Percentiles rank a stretch among this genome's conserved stretches.
Evolutionary conservation across 2,888 invertebrate species (phyloP).

Genomic region (Zootermopsis nevadensis): DNA sequence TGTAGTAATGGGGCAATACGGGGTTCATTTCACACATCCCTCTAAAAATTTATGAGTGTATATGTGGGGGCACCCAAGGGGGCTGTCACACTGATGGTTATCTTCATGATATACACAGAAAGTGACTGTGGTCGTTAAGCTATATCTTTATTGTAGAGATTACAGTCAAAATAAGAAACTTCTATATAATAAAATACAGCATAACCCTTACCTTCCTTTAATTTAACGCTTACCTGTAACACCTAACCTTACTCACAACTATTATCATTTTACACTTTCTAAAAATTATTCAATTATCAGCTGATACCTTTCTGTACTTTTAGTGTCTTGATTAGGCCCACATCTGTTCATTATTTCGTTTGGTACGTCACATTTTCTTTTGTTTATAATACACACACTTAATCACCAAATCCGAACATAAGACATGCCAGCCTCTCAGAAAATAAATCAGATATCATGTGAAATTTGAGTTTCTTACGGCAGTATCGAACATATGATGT

Average conservation of each 20-base stretch:
- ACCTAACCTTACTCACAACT: background rate
- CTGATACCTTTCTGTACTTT: no score
- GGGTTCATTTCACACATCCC: slow-evolving; percentile 6
- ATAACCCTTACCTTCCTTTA: background rate
- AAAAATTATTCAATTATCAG: background rate
- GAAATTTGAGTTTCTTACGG: no score
- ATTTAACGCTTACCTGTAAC: background rate
- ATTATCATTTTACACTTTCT: background rate
- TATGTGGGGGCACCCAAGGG: slow-evolving; percentile 6
- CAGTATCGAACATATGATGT: no score
- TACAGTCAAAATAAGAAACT: background rate
- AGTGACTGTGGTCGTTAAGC: slow-evolving; percentile 4
- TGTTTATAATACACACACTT: no score
- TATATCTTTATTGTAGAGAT: background rate
- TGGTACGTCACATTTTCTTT: background rate
- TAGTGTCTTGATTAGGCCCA: background rate
- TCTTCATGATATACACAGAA: slow-evolving; percentile 20
- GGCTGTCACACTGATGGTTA: slow-evolving; percentile 18
- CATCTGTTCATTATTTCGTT: background rate
- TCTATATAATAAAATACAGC: background rate
- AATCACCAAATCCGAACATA: no score
- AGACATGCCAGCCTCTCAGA: no score
- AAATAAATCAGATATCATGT: no score
- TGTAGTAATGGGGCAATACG: background rate
- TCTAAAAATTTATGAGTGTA: background rate